Base-by-base conservation (phyloP, 2,888 invertebrate species). In the Chrysolina haemoptera region DNA sequence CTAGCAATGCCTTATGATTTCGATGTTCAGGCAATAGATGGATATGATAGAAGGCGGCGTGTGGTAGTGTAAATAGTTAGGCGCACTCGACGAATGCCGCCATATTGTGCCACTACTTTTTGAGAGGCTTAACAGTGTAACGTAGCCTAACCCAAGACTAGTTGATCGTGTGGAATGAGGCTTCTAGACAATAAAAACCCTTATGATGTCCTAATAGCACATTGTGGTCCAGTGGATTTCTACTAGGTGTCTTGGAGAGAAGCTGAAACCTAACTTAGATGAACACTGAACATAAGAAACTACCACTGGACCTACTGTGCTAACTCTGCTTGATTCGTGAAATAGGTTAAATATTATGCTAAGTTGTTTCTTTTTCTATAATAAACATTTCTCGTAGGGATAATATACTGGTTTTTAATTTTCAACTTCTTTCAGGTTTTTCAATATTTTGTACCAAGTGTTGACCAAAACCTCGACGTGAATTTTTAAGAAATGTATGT, bases 121-220 rank as follows among this genome's bases (percentile, higher is more conserved):
- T 74, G 73, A 75, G 75, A 80, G 78, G 81, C 80, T 80, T 83
- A 83, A 83, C 81, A 82, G 80, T 84, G 81, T 84, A 83, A 82
- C 82, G 83, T 84, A 84, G 84, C 84, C 82, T 83, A 84, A 83
- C 82, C 82, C 81, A 77, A 79, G 77, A 85, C 82, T 86, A 86
- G 86, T 85, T 83, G 85, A 85, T 85, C 85, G 86, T 85, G 85
- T 86, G 85, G 86, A 86, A 86, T 87, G 87, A 87, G 85, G 87
- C 86, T 87, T 87, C 84, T 86, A 83, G 85, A 85, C 84, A 86
- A 70, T 59, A 50, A 68, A 84, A 86, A 83, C 85, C 85, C 85
- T 85, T 84, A 84, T 77, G 66, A 73, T 20, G 69, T 68, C 72
- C 71, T 74, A 69, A 74, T 70, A 72, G 74, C 75, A 75, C 75